phyloP scores from a whole-genome alignment of 2,797 vertebrate genomes.

The Heteromormyrus szaboi region DNA sequence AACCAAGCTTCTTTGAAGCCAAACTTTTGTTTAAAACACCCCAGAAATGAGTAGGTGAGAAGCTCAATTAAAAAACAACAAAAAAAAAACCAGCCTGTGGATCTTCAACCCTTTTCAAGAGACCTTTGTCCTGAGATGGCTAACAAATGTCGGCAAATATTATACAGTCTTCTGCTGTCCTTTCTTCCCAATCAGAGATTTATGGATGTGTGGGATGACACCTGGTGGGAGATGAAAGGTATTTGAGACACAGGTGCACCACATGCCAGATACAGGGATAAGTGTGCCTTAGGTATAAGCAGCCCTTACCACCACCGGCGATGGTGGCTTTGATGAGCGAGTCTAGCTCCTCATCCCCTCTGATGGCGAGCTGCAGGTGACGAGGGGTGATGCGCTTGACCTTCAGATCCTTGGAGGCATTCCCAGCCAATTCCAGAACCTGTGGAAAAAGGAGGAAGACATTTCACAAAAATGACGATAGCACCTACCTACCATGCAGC shows the following conservation, averaged over 20 bases:
- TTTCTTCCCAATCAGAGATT: conserved; percentile 74
- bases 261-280: background rate
- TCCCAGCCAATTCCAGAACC: conserved; percentile 72
- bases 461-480: background rate
- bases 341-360: conserved; percentile 72
- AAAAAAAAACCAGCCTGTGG: conserved; percentile 40
- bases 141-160: conserved; percentile 36
- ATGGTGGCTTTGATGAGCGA: conserved; percentile 75
- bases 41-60: conserved; percentile 62
- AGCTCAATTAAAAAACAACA: conserved; percentile 45
- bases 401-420: conserved; percentile 73
- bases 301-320: conserved; percentile 64
- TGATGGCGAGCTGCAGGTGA: conserved; percentile 72
- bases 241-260: background rate
- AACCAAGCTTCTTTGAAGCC: conserved; percentile 72
- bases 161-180: conserved; percentile 76
- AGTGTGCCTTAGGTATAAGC: background rate
- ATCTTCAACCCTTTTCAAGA: conserved; percentile 27
- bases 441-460: conserved; percentile 17
- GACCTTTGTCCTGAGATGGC: conserved; percentile 51
- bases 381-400: conserved; percentile 74
- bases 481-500: background rate
- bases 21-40: conserved; percentile 54
- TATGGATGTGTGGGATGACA: conserved; percentile 75
- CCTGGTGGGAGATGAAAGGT: conserved; percentile 39